phyloP scores from a whole-genome alignment of 1,140 invertebrate species.

The Eriosoma lanigerum region DNA sequence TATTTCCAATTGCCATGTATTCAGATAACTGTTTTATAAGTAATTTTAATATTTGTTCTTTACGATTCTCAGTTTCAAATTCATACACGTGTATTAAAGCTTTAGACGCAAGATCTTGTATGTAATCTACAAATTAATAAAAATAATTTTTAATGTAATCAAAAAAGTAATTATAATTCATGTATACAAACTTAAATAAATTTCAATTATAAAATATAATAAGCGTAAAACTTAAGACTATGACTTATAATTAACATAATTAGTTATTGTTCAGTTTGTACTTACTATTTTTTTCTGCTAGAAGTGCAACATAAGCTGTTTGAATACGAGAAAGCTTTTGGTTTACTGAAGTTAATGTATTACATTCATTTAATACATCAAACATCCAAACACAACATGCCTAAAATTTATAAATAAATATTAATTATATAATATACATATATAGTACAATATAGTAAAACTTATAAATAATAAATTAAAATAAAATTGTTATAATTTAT shows the following conservation, averaged over 20 bases:
- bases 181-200: neutral
- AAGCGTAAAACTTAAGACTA: neutral
- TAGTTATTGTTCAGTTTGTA: neutral
- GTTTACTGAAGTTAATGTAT: constrained; percentile 20
- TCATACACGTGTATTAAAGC: constrained; percentile 86
- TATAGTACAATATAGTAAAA: too few relatives aligned
- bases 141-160: constrained; percentile 30
- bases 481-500: too few relatives aligned
- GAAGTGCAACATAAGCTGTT: constrained; percentile 28
- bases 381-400: constrained; percentile 46
- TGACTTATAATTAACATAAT: neutral
- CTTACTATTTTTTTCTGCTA: constrained; percentile 43
- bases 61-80: constrained; percentile 71
- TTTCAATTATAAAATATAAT: neutral
- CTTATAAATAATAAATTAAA: too few relatives aligned
- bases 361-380: constrained; percentile 44
- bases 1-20: constrained; percentile 40
- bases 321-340: constrained; percentile 41
- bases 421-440: too few relatives aligned
- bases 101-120: constrained; percentile 90
- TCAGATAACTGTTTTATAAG: constrained; percentile 80
- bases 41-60: constrained; percentile 71
- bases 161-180: too few relatives aligned
- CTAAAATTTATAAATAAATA: constrained; percentile 24
- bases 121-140: constrained; percentile 64